Conservation (phyloP, 2,888 invertebrate genomes). For the Yponomeuta cagnagella region DNA sequence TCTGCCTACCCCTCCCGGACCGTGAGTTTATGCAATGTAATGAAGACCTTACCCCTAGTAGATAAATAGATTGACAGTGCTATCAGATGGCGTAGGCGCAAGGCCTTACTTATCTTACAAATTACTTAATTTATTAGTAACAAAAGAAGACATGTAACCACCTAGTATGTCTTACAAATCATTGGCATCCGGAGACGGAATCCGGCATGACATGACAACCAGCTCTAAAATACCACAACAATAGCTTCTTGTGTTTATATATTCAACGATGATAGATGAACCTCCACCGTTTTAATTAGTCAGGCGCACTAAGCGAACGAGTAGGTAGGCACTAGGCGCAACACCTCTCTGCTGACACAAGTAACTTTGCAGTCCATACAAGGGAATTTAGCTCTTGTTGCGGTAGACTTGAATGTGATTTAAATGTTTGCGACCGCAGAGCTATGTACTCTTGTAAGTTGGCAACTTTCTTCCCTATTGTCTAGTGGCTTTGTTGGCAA, state of each 20-base stretch:
- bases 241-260: neutral
- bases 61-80: neutral
- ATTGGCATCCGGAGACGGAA: too few species aligned
- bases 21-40: too few species aligned
- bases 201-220: neutral
- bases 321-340: neutral
- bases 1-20: too few species aligned
- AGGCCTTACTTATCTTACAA: neutral
- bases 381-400: neutral
- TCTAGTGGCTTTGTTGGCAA: neutral
- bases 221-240: neutral
- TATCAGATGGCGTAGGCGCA: too few species aligned
- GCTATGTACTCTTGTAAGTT: neutral
- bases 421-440: neutral
- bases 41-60: too few species aligned
- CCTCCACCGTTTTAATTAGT: neutral
- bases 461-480: neutral
- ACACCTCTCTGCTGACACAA: neutral
- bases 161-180: too few species aligned
- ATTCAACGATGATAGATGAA: neutral
- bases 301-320: neutral
- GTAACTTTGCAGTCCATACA: neutral
- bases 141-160: neutral
- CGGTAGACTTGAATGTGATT: neutral
- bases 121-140: neutral